Base-by-base conservation (phyloP, 2,888 invertebrate species). In the Sinodicranocentrus sp. region DNA sequence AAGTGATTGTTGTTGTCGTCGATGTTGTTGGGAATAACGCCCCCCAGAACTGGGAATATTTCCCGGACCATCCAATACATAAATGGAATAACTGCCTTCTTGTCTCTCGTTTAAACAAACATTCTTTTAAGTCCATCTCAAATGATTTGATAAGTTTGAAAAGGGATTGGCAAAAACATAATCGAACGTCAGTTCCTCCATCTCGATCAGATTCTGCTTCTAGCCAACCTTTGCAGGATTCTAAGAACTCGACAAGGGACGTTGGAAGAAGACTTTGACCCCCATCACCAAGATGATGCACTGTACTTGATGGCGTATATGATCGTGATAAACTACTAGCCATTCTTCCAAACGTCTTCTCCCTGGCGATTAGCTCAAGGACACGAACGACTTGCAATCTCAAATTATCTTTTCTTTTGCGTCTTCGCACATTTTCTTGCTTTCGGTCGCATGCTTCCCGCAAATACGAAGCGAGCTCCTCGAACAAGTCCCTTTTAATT, bases 381-480 rank as follows among this genome's bases (percentile, higher is more conserved):
- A 99, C 95, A 89, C 96, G 94, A 84, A 98, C 96, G 86, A 99
- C 92, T 89, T 98, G 97, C 54, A 99, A 92, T 57, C 99, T 93
- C 68, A 99, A 91, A 13, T 97, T 96, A 91, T 99, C 99, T 75
- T 98, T 94, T 48, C 98, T 93, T 76, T 97, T 92, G 52, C 98
- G 92, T 52, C 99, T 92, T 76, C 98, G 93, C 93, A 98, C 95
- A 90, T 98, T 99, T 90, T 99, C 99, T 91, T 98, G 98, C 90
- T 98, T 99, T 65, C 97, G 94, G 90, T 99, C 99, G 21, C 98
- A 96, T 0, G 98, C 98, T 91, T 99, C 99, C 19, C 98, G 94
- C 82, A 99, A 94, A 87, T 97, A 95, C 0, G 95, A 94, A 6
- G 96, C 94, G 76, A 99, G 91, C 91, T 99, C 99, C 89, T 99